A percentile compares a stretch with the other conserved stretches of the same genome.
Conservation (phyloP, 2,888 invertebrate species). For the Cantharis flavilabris region DNA sequence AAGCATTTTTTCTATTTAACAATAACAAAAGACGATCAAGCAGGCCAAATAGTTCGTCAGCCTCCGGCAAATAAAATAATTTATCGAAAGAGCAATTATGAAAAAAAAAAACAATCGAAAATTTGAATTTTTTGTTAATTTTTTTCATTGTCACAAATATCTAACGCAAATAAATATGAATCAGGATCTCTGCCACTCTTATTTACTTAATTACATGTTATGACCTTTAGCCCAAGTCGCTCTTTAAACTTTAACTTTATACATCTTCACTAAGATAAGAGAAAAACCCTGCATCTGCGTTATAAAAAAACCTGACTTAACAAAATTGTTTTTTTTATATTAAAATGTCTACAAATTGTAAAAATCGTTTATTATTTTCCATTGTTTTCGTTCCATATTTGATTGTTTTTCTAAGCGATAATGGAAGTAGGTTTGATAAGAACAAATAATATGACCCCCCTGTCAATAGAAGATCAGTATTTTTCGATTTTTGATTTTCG, state of each 20-base stretch:
- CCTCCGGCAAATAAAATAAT: not conserved
- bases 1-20: not conserved
- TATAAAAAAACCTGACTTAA: not conserved
- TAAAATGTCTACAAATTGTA: not conserved
- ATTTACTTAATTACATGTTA: slow-evolving; percentile 16
- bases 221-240: slow-evolving; percentile 13
- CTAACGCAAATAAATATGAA: slow-evolving; percentile 11
- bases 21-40: not conserved
- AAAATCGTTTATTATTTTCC: not conserved
- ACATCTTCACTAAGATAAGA: not conserved
- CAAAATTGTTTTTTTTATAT: not conserved
- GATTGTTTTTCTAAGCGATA: not conserved
- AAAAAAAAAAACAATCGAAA: not conserved
- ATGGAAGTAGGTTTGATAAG: not conserved
- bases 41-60: too few species aligned
- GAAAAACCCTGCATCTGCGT: not conserved
- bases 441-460: not conserved
- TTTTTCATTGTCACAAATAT: not conserved
- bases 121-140: not conserved
- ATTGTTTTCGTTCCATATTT: not conserved
- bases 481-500: too few species aligned
- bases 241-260: slow-evolving; percentile 21
- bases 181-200: not conserved
- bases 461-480: not conserved
- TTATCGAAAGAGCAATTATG: not conserved